These are phyloP conservation scores for Papilio glaucus DNA, from an alignment of 1,140 invertebrate genomes.

Conservation along the genomic window DNA sequence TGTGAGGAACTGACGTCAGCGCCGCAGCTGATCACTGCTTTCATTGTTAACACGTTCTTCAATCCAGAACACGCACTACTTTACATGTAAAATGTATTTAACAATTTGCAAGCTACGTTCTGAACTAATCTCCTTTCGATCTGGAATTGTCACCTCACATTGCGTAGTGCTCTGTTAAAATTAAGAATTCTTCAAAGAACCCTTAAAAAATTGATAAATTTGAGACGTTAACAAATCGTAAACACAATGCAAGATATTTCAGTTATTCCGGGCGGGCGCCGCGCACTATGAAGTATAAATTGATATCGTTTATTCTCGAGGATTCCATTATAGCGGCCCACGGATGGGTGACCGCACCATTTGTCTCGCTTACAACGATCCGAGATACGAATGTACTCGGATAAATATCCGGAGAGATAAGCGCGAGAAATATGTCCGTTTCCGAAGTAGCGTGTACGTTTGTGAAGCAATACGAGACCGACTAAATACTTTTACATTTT, in stretches of 20 bases:
- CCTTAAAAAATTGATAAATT: neutral
- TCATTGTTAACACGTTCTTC: too few relatives aligned
- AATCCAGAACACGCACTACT: too few relatives aligned
- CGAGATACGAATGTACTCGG: neutral
- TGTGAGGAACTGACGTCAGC: too few relatives aligned
- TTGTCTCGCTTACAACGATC: neutral
- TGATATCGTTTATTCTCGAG: constrained; percentile 21
- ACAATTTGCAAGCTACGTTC: too few relatives aligned
- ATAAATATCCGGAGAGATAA: constrained; percentile 14
- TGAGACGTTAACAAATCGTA: constrained; percentile 7
- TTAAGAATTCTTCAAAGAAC: too few relatives aligned
- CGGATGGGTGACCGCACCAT: constrained; percentile 18
- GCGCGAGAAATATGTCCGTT: neutral
- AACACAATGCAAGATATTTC: neutral
- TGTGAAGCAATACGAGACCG: too few relatives aligned
- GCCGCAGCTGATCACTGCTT: too few relatives aligned
- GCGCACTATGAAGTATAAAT: constrained; percentile 2
- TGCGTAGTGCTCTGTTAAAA: too few relatives aligned
- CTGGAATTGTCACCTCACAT: too few relatives aligned
- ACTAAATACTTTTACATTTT: too few relatives aligned
- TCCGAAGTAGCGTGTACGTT: neutral
- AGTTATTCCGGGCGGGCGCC: neutral
- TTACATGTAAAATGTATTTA: too few relatives aligned
- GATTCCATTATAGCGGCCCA: constrained; percentile 16
- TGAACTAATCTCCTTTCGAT: too few relatives aligned